phyloP scores from a whole-genome alignment of 2,888 invertebrate species.

The Pterobdella sp. region DNA sequence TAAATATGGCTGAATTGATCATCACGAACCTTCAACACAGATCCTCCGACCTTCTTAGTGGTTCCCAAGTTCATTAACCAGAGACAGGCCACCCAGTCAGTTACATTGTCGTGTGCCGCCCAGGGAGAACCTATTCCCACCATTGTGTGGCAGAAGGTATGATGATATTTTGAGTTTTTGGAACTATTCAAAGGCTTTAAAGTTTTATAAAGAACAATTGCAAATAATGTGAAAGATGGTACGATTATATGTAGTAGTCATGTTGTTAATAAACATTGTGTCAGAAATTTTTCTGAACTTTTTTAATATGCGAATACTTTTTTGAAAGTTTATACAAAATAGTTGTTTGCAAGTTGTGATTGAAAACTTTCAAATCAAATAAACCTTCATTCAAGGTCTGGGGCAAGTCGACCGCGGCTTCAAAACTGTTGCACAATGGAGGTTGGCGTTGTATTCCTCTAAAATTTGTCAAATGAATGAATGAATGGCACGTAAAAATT shows the following conservation, averaged over 20 bases:
- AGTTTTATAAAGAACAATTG: not conserved
- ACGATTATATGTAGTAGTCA: not conserved
- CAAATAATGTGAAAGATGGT: not conserved
- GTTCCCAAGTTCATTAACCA: slow-evolving; percentile 87
- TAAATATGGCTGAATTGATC: not conserved
- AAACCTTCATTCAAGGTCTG: slow-evolving; percentile 1
- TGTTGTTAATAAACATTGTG: not conserved
- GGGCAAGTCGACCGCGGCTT: slow-evolving; percentile 13
- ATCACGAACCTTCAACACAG: slow-evolving; percentile 53
- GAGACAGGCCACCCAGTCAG: slow-evolving; percentile 77
- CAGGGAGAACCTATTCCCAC: slow-evolving; percentile 58
- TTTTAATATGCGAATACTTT: too few species aligned
- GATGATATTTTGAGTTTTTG: not conserved
- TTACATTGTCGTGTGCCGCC: slow-evolving; percentile 90
- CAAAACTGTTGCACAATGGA: slow-evolving; percentile 17
- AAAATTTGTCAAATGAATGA: too few species aligned
- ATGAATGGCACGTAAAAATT: too few species aligned
- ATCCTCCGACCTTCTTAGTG: slow-evolving; percentile 82
- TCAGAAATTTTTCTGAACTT: too few species aligned
- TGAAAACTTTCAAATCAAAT: not conserved
- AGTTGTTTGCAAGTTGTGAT: not conserved
- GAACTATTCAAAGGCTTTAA: not conserved
- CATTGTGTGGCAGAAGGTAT: slow-evolving; percentile 80
- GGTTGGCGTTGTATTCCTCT: too few species aligned
- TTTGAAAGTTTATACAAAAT: too few species aligned